phyloP scores from a whole-genome alignment of 2,113 vertebrate genomes.

The Tenrec ecaudatus region DNA sequence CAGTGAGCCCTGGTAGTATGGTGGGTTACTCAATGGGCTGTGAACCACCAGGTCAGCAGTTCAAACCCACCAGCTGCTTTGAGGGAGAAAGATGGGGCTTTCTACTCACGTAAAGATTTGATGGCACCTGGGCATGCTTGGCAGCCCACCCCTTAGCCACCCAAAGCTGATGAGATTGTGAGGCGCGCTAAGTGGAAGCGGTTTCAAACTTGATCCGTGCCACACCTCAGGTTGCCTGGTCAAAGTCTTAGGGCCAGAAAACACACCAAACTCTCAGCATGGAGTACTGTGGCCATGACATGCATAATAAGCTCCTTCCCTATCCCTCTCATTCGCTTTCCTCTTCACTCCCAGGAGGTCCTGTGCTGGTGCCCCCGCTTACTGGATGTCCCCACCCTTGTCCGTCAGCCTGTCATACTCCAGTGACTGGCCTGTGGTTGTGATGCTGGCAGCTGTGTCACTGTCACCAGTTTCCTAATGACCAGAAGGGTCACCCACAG shows the following conservation, averaged over 20 bases:
- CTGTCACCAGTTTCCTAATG: background rate
- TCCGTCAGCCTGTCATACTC: background rate
- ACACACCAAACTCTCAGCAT: conserved; percentile 73
- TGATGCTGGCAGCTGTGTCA: background rate
- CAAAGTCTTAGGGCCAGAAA: conserved; percentile 76
- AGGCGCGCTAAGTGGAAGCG: conserved; percentile 74
- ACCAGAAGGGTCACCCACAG: background rate
- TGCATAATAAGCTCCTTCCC: background rate
- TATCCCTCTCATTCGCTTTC: background rate
- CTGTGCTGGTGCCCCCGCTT: too few species aligned
- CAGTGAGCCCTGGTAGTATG: too few species aligned
- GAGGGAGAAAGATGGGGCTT: too few species aligned
- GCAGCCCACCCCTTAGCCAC: conserved; percentile 62
- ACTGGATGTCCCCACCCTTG: background rate
- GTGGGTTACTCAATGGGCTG: too few species aligned
- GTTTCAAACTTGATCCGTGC: conserved; percentile 59
- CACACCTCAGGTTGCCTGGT: conserved; percentile 72
- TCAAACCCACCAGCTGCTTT: too few species aligned
- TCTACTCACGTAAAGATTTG: too few species aligned
- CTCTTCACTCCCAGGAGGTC: too few species aligned
- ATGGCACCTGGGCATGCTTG: conserved; percentile 63
- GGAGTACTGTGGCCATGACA: background rate
- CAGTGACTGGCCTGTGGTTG: background rate
- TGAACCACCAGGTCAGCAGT: too few species aligned
- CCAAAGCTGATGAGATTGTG: conserved; percentile 71